phyloP scores from a whole-genome alignment of 2,888 invertebrate species.

The Tuberolachnus salignus region DNA sequence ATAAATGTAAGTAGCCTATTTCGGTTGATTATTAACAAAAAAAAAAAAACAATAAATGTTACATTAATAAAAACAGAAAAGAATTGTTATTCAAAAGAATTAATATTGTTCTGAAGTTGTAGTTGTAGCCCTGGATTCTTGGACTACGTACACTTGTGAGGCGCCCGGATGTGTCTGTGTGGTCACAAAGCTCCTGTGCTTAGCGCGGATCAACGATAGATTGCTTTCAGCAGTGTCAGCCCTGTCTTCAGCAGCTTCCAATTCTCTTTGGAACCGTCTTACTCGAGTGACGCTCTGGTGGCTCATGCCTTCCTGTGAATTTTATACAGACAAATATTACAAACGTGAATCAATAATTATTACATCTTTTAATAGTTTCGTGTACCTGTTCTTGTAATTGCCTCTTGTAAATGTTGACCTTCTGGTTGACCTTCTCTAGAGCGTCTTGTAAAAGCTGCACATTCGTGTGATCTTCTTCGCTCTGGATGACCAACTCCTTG shows the following conservation, averaged over 20 bases:
- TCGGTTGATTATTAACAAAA: conserved; percentile 44
- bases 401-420: conserved; percentile 92
- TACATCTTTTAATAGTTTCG: conserved; percentile 18
- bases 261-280: conserved; percentile 96
- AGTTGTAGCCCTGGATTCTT: conserved; percentile 73
- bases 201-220: conserved; percentile 92
- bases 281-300: conserved; percentile 92
- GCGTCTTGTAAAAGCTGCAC: conserved; percentile 88
- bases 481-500: conserved; percentile 93
- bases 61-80: conserved; percentile 56
- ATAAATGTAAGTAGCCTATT: conserved; percentile 44
- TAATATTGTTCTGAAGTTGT: conserved; percentile 57
- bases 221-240: conserved; percentile 94
- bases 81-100: conserved; percentile 48
- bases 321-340: neutral
- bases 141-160: conserved; percentile 88
- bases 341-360: neutral
- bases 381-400: conserved; percentile 88
- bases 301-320: conserved; percentile 82
- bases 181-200: conserved; percentile 97
- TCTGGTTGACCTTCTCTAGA: conserved; percentile 84
- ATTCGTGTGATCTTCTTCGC: conserved; percentile 97
- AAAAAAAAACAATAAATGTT: conserved; percentile 51
- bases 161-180: conserved; percentile 90
- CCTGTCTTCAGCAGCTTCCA: conserved; percentile 96